Evolutionary conservation across 2,797 vertebrate species (phyloP), one percentile per base, ranked within the genome.

Genomic region (Melanogrammus aeglefinus): DNA sequence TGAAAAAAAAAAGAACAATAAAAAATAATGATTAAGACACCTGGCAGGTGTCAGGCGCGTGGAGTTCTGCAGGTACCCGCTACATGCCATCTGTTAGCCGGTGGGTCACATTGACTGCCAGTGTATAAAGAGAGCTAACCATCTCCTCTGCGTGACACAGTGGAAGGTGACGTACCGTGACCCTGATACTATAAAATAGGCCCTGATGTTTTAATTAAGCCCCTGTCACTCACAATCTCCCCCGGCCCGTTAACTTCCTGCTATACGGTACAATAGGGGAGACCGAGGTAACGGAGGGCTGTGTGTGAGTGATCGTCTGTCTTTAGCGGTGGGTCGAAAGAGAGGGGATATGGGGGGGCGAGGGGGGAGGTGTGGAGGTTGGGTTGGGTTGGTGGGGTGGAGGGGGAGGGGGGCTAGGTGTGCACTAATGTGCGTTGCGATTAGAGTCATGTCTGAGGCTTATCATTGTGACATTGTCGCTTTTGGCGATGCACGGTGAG

Each of bases 181-280:
- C 77, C 63, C 74, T 76, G 31, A n/a, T 81, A 76, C 72, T 74
- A 73, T 74, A 81, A 39, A 81, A 82, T 83, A 41, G 76, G 66
- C 72, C 41, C 41, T 79, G 86, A 85, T 87, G 81, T 87, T 89
- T 88, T 90, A 89, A 92, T 91, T 91, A 91, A 91, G 87, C 82
- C 76, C 77, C 83, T 85, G 85, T 88, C 88, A 88, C 82, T 85
- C 73, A 14, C 38, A 75, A 76, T 78, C 79, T 75, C 75, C 77
- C 69, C 69, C 69, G 4, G 24, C 29, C 69, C 69, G 29, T 31
- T 71, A 77, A 75, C 63, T 38, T 74, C 47, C 57, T 63, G 57
- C 57, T 63, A 24, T 63, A 24, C 57, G 12, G 21, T 63, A 24
- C 57, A 18, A 57, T 24, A 8, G 47, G 16, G 47, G 47, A n/a